These are phyloP conservation scores for Thereva nobilitata DNA, from an alignment of 2,888 invertebrate species.

Conservation along the genomic window DNA sequence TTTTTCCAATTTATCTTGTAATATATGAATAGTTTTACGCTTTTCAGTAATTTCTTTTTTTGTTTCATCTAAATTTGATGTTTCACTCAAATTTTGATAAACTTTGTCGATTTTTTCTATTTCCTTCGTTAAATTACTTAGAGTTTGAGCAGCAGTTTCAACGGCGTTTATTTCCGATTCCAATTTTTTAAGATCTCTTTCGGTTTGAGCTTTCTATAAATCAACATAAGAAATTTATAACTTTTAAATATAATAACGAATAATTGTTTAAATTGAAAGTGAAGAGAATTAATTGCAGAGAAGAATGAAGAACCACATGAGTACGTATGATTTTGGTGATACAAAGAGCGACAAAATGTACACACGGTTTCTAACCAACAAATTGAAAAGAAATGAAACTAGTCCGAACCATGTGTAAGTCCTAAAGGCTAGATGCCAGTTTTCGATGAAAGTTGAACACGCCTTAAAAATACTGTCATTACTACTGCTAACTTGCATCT, in stretches of 20 bases:
- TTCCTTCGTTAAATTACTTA: slow-evolving; percentile 60
- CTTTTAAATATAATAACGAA: neutral
- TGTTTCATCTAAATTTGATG: slow-evolving; percentile 62
- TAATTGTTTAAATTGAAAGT: too few species aligned
- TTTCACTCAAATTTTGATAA: slow-evolving; percentile 59
- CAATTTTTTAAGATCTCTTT: slow-evolving; percentile 62
- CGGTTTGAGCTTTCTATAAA: slow-evolving; percentile 54
- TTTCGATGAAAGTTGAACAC: too few species aligned
- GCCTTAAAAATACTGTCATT: too few species aligned
- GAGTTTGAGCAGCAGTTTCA: slow-evolving; percentile 62
- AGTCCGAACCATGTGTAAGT: too few species aligned
- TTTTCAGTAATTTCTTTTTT: slow-evolving; percentile 65
- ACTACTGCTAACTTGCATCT: too few species aligned
- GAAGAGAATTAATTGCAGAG: too few species aligned
- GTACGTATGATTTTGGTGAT: too few species aligned
- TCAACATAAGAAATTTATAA: neutral
- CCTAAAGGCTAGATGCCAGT: too few species aligned
- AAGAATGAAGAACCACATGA: too few species aligned
- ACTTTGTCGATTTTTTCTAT: slow-evolving; percentile 61
- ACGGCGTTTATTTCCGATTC: slow-evolving; percentile 66
- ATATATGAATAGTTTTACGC: slow-evolving; percentile 62
- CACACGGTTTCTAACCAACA: too few species aligned
- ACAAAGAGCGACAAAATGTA: too few species aligned
- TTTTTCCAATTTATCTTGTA: slow-evolving; percentile 65
- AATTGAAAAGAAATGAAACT: too few species aligned